Percentiles rank a stretch among this genome's conserved stretches.
phyloP scores from a whole-genome alignment of 2,888 invertebrate species.

The Dynastes maya region DNA sequence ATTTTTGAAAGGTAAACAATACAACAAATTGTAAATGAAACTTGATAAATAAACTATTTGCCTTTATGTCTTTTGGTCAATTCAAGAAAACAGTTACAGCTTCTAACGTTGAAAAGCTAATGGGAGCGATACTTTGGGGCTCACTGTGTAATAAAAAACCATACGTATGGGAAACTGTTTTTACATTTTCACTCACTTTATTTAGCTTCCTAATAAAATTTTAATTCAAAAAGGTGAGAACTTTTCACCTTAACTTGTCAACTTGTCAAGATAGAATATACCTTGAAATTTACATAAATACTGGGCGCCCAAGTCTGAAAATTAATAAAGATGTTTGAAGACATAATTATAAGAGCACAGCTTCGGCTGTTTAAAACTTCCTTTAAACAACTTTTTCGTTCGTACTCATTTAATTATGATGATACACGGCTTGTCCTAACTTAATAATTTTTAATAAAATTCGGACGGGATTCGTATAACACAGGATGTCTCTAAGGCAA shows the following conservation, averaged over 20 bases:
- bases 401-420: background rate
- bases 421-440: conserved; percentile 2
- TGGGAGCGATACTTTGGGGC: no score
- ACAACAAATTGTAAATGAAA: no score
- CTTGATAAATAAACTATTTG: no score
- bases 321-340: background rate
- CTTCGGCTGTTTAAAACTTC: background rate
- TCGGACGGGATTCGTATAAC: background rate
- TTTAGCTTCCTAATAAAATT: background rate
- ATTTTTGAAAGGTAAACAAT: no score
- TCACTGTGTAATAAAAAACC: no score
- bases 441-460: conserved; percentile 19
- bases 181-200: no score
- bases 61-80: no score
- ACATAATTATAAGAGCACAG: background rate
- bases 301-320: background rate
- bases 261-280: background rate
- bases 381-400: background rate
- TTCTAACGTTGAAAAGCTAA: no score
- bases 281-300: background rate
- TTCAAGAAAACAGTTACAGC: no score
- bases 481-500: background rate
- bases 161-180: no score
- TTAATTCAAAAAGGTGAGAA: background rate
- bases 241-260: background rate